A percentile compares a stretch with the other conserved stretches of the same genome.
These are phyloP conservation scores for Neostethus bicornis DNA, from an alignment of 2,797 vertebrate genomes.

Conservation along the genomic window DNA sequence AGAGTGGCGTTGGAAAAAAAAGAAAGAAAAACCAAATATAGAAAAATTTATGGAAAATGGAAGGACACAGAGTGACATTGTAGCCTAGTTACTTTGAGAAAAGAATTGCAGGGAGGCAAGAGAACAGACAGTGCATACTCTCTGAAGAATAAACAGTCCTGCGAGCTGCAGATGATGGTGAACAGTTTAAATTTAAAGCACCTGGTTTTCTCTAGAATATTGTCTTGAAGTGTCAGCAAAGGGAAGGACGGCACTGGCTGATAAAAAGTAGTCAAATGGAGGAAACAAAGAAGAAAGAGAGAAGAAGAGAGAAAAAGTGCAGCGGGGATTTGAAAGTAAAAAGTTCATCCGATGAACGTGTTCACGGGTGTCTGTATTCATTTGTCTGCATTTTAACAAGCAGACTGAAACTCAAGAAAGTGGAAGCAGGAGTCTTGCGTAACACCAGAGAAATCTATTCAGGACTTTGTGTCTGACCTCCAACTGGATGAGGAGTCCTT, in stretches of 20 bases:
- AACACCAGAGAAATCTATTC: slow-evolving; percentile 41
- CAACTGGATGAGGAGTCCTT: slow-evolving; percentile 45
- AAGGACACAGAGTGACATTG: slow-evolving; percentile 35
- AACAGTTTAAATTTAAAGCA: slow-evolving; percentile 68
- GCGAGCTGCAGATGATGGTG: slow-evolving; percentile 40
- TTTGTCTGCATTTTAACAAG: slow-evolving; percentile 56
- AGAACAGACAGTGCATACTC: slow-evolving; percentile 17
- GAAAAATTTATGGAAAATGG: slow-evolving; percentile 34
- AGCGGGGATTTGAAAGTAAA: background rate
- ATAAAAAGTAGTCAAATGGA: slow-evolving; percentile 11
- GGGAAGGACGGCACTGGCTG: slow-evolving; percentile 40
- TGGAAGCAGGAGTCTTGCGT: slow-evolving; percentile 13
- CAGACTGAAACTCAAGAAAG: slow-evolving; percentile 31
- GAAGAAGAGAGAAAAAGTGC: background rate
- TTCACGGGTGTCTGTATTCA: slow-evolving; percentile 38
- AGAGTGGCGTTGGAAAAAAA: background rate
- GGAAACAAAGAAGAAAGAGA: background rate
- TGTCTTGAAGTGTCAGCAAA: slow-evolving; percentile 72
- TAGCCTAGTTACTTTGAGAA: background rate
- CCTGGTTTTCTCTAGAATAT: slow-evolving; percentile 70
- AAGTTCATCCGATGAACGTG: background rate
- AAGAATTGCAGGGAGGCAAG: slow-evolving; percentile 5
- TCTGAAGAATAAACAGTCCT: slow-evolving; percentile 18
- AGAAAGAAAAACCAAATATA: slow-evolving; percentile 19
- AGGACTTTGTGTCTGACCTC: slow-evolving; percentile 56